These are phyloP conservation scores for Mobula birostris DNA, from an alignment of 2,113 vertebrate species.

Conservation along the genomic window DNA sequence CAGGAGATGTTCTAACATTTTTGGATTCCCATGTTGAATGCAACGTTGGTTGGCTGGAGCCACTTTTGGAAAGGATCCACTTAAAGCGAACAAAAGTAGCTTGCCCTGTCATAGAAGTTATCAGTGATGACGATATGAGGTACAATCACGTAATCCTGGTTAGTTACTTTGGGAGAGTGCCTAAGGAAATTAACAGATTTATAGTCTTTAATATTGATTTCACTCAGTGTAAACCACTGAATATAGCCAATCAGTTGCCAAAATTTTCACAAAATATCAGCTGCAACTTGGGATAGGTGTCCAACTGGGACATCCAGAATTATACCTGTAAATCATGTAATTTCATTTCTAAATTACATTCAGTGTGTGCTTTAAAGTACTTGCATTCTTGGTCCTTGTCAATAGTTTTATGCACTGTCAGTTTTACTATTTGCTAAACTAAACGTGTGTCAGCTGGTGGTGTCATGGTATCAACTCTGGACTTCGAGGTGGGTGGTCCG, in stretches of 20 bases:
- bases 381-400: neutral
- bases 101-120: conserved; percentile 94
- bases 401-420: neutral
- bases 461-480: too few species aligned
- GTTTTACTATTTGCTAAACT: neutral
- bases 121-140: conserved; percentile 96
- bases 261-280: neutral
- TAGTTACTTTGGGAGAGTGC: neutral
- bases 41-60: conserved; percentile 94
- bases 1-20: conserved; percentile 87
- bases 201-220: too few species aligned
- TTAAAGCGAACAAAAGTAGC: conserved; percentile 73
- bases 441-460: too few species aligned
- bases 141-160: conserved; percentile 38
- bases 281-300: neutral
- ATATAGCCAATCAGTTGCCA: neutral
- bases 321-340: neutral
- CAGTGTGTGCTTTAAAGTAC: neutral
- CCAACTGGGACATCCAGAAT: neutral
- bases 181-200: too few species aligned
- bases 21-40: conserved; percentile 94
- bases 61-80: conserved; percentile 78
- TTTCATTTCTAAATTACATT: neutral
- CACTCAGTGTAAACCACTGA: too few species aligned
- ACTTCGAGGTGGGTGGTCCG: too few species aligned